Conservation (phyloP, 2,888 invertebrate species). For the Amphimallon solstitiale region DNA sequence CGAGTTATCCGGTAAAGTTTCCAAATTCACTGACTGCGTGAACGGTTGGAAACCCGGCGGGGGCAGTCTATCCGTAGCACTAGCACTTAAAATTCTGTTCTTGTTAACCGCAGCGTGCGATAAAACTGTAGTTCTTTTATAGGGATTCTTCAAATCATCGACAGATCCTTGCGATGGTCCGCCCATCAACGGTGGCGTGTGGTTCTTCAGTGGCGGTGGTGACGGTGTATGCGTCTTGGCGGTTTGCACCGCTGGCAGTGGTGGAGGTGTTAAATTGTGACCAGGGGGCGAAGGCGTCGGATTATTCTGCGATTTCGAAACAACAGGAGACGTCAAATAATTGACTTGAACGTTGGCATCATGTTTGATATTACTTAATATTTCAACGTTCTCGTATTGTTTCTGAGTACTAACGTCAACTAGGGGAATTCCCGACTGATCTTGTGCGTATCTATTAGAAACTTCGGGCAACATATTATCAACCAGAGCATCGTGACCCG, state of each 20-base stretch:
- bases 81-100: slow-evolving; percentile 34
- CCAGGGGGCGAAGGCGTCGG: slow-evolving; percentile 50
- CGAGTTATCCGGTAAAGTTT: slow-evolving; percentile 75
- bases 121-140: slow-evolving; percentile 55
- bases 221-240: slow-evolving; percentile 46
- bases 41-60: slow-evolving; percentile 28
- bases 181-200: slow-evolving; percentile 46
- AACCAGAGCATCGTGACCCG: slow-evolving; percentile 36
- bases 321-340: background rate
- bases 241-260: slow-evolving; percentile 35
- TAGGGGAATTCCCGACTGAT: background rate
- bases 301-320: slow-evolving; percentile 24
- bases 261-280: slow-evolving; percentile 53
- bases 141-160: slow-evolving; percentile 54
- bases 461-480: slow-evolving; percentile 10
- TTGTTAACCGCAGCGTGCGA: slow-evolving; percentile 64
- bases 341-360: background rate
- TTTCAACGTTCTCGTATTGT: slow-evolving; percentile 45
- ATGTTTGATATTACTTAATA: slow-evolving; percentile 26
- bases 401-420: background rate
- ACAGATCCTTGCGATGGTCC: slow-evolving; percentile 38
- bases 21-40: slow-evolving; percentile 69
- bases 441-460: background rate
- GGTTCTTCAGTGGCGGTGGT: slow-evolving; percentile 50
- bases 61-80: slow-evolving; percentile 36